Evolutionary conservation across 1,140 invertebrate species (phyloP), one percentile per base, ranked within the genome.

Genomic region (Ganaspis sp.): DNA sequence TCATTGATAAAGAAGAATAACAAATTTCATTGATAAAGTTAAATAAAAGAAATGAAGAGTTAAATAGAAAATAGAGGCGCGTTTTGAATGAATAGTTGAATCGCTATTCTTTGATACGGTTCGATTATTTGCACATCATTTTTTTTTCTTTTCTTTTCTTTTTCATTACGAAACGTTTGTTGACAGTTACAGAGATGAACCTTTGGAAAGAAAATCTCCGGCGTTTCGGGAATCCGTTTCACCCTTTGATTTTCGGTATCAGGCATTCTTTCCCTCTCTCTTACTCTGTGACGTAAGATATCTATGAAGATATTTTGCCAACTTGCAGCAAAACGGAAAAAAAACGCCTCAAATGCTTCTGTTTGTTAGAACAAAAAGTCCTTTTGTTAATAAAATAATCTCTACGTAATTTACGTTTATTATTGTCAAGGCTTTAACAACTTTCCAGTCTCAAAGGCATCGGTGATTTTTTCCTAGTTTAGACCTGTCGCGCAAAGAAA

Each of bases 201-300:
- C 15, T 64, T 64, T 64, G 29, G 21, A 29, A 64, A 58, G 11
- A 58, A 58, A 58, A 26, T 58, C 19, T 58, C 11, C 21, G 54
- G 21, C 54, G 54, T 58, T 58, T 58, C 11, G 54, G 21, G 54
- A 58, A 58, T 58, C 54, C 21, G 6, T 58, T 23, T 23, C 54
- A 23, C 21, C 21, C 21, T 26, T 58, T 58, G 21, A 81, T 83
- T 74, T 75, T 85, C 80, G 84, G 81, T 86, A 82, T 86, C 78
- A 77, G 83, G 84, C 83, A 87, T 88, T 83, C 77, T 81, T 82
- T 81, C 82, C 80, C 80, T 74, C 29, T 74, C 29, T 34, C 84
- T 86, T 83, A 81, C 77, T 79, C 81, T 80, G 74, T 83, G 79
- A 87, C 75, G 82, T 88, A 86, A 88, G 88, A 87, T 87, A 87